Evolutionary conservation across 2,888 invertebrate genomes (phyloP).

Genomic region (Hartigia nigra): DNA sequence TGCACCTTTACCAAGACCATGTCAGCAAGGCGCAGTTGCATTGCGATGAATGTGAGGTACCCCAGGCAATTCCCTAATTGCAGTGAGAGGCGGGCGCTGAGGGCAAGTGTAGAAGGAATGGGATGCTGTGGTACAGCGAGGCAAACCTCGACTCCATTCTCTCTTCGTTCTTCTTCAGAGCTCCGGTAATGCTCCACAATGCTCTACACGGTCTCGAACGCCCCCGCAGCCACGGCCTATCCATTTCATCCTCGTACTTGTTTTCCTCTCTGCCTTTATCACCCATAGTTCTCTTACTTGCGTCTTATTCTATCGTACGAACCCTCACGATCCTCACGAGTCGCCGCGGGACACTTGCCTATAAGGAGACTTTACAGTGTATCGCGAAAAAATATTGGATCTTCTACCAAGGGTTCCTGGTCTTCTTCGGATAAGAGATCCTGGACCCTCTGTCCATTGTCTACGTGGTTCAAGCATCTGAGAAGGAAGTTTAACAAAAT

Average conservation of each 20-base stretch:
- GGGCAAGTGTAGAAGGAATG: constrained; percentile 9
- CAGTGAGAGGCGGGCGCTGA: constrained; percentile 49
- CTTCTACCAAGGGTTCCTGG: constrained; percentile 1
- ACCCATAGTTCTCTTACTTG: background rate
- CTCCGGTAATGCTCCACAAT: constrained; percentile 4
- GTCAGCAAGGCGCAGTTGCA: constrained; percentile 44
- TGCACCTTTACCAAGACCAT: constrained; percentile 38
- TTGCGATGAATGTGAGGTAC: constrained; percentile 54
- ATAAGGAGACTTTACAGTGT: constrained; percentile 38
- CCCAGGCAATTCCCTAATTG: constrained; percentile 59
- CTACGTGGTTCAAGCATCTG: background rate
- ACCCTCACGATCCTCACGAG: constrained; percentile 59
- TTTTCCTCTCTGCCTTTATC: background rate
- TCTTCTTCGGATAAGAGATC: background rate
- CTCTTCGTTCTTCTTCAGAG: constrained; percentile 1
- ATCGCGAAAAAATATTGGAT: constrained; percentile 18
- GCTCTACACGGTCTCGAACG: constrained; percentile 48
- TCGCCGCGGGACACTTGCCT: constrained; percentile 44
- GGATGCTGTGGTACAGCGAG: constrained; percentile 19
- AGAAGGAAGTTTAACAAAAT: background rate
- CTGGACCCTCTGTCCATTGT: constrained; percentile 9
- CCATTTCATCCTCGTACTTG: background rate
- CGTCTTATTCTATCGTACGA: constrained; percentile 36
- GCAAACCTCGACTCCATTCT: constrained; percentile 11
- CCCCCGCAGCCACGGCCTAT: constrained; percentile 58